A percentile compares a stretch with the other conserved stretches of the same genome.
These are phyloP conservation scores for Platycheirus albimanus DNA, from an alignment of 2,888 invertebrate genomes.

Conservation along the genomic window DNA sequence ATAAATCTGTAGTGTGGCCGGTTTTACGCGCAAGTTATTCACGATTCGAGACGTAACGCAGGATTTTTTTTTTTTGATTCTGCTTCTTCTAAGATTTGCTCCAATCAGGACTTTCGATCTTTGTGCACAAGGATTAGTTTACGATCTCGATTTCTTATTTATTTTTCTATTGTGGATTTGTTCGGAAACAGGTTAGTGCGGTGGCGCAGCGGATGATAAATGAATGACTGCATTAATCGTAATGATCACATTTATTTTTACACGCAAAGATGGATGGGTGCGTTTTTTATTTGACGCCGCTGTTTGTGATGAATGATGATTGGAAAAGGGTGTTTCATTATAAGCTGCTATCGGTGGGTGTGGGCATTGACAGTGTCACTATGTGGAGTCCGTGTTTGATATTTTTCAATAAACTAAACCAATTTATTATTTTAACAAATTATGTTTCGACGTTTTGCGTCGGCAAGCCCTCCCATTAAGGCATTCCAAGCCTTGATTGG, in stretches of 20 bases:
- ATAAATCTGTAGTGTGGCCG: constrained; percentile 49
- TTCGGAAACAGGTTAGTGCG: constrained; percentile 52
- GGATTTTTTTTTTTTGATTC: constrained; percentile 1
- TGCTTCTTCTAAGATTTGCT: constrained; percentile 9
- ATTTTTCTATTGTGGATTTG: constrained; percentile 20
- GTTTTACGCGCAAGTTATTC: constrained; percentile 58
- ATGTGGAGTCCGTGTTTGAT: not conserved
- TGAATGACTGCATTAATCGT: constrained; percentile 65
- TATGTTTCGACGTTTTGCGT: no score
- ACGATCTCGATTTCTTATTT: constrained; percentile 62
- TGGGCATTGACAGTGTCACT: constrained; percentile 12
- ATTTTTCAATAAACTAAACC: no score
- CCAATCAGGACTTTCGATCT: constrained; percentile 70
- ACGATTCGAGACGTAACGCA: constrained; percentile 22
- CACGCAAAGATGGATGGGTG: constrained; percentile 36
- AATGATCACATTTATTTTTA: constrained; percentile 55
- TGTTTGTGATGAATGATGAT: constrained; percentile 8
- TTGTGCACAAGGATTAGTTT: constrained; percentile 55
- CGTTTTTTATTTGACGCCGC: constrained; percentile 12
- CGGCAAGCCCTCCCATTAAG: no score
- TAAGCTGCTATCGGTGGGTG: not conserved
- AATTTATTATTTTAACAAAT: no score
- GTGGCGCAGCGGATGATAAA: constrained; percentile 50
- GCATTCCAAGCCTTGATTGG: no score
- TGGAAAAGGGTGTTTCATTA: constrained; percentile 9